Percentiles rank a stretch among this genome's conserved stretches.
Evolutionary conservation across 2,797 vertebrate species (phyloP).

Genomic region (Eospalax fontanierii): DNA sequence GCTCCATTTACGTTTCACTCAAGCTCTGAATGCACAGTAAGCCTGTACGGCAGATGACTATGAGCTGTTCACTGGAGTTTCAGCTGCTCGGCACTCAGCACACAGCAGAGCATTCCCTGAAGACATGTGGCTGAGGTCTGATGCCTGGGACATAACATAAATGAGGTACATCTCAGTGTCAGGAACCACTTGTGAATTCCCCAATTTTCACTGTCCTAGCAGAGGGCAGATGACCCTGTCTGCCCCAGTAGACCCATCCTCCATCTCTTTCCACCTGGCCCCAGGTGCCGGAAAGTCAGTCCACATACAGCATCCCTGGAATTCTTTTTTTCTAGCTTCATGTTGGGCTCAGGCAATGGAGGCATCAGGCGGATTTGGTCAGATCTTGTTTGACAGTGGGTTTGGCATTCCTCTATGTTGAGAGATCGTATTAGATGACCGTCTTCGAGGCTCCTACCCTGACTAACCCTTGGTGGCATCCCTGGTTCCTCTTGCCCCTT

Average conservation of each 20-base stretch:
- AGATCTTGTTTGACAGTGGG: neutral
- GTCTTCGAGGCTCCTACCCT: neutral
- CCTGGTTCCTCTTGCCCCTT: neutral
- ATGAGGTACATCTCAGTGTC: neutral
- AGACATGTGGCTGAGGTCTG: neutral
- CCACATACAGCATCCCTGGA: no score
- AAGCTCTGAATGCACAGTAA: neutral
- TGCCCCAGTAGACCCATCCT: neutral
- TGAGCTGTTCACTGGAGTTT: neutral
- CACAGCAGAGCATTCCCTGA: neutral
- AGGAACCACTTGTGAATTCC: neutral
- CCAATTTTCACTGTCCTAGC: neutral
- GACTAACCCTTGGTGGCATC: neutral
- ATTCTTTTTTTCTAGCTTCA: neutral
- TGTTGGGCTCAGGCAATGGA: neutral
- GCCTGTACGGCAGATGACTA: neutral
- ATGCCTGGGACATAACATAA: neutral
- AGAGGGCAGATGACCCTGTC: neutral
- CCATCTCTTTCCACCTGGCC: rapidly evolving
- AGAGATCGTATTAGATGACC: neutral
- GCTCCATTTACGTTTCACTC: neutral
- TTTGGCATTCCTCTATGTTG: neutral
- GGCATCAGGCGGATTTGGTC: neutral
- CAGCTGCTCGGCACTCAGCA: no score
- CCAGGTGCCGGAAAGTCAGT: neutral